phyloP scores from a whole-genome alignment of 1,140 invertebrate species.

The Philopotamus ludificatus region DNA sequence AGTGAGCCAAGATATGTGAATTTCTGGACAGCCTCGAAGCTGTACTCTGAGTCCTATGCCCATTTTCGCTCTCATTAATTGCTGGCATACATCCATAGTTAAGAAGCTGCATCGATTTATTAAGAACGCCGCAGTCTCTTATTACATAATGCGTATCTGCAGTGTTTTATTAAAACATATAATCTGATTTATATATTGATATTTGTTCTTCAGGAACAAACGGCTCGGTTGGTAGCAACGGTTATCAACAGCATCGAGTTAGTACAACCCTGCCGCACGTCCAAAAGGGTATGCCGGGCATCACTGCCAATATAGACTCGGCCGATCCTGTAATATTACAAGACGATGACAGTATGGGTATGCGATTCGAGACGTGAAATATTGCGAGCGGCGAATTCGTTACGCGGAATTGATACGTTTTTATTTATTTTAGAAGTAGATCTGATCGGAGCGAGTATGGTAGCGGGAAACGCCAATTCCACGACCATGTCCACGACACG shows the following conservation, averaged over 20 bases:
- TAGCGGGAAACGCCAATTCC: conserved; percentile 43
- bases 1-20: too few species aligned
- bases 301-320: conserved; percentile 34
- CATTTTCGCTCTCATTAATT: too few species aligned
- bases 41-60: too few species aligned
- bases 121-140: too few species aligned
- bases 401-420: too few species aligned
- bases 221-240: conserved; percentile 39
- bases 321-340: conserved; percentile 34
- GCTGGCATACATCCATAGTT: too few species aligned
- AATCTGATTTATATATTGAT: too few species aligned
- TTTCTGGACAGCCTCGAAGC: too few species aligned
- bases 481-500: conserved; percentile 45
- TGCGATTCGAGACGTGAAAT: background rate
- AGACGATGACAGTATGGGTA: conserved; percentile 41
- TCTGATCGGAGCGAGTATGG: conserved; percentile 37
- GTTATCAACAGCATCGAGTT: conserved; percentile 36
- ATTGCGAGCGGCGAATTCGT: background rate
- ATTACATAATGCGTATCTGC: too few species aligned
- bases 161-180: background rate
- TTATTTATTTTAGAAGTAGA: conserved; percentile 34
- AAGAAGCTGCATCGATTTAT: too few species aligned
- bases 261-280: conserved; percentile 30
- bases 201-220: conserved; percentile 36
- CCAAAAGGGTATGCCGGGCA: conserved; percentile 40